phyloP scores from a whole-genome alignment of 1,140 invertebrate genomes.

The Harpegnathos saltator region DNA sequence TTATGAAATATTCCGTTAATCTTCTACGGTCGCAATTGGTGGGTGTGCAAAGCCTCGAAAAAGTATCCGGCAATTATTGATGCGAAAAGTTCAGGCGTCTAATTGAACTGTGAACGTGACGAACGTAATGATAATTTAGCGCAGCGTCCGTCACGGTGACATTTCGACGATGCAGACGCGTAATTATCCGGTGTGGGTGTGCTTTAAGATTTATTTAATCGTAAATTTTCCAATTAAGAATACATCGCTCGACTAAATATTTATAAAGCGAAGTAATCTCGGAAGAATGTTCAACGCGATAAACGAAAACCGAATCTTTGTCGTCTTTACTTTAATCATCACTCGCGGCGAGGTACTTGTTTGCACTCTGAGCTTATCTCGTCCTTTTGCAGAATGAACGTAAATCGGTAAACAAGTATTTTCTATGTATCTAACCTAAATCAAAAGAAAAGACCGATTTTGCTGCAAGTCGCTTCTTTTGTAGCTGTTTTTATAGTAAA shows the following conservation, averaged over 20 bases:
- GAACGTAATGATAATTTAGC: conserved; percentile 8
- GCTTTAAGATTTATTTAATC: not conserved
- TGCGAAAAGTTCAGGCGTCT: not conserved
- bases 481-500: not conserved
- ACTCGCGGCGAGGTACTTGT: conserved; percentile 9
- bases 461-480: not conserved
- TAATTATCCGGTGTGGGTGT: not conserved
- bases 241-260: not conserved
- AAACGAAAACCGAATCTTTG: not conserved
- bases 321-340: conserved; percentile 22
- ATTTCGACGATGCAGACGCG: not conserved
- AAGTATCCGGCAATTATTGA: conserved; percentile 9
- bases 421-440: conserved; percentile 25
- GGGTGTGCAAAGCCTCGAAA: not conserved
- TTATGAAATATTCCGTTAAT: not conserved
- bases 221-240: not conserved
- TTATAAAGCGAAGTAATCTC: not conserved
- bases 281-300: not conserved
- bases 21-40: not conserved
- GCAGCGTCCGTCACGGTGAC: not conserved
- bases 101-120: not conserved
- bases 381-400: conserved; percentile 2
- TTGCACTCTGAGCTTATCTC: conserved; percentile 15
- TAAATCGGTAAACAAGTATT: conserved; percentile 25
- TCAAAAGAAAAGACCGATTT: not conserved